Conservation (phyloP, 2,113 vertebrate genomes). For the Scophthalmus maximus region DNA sequence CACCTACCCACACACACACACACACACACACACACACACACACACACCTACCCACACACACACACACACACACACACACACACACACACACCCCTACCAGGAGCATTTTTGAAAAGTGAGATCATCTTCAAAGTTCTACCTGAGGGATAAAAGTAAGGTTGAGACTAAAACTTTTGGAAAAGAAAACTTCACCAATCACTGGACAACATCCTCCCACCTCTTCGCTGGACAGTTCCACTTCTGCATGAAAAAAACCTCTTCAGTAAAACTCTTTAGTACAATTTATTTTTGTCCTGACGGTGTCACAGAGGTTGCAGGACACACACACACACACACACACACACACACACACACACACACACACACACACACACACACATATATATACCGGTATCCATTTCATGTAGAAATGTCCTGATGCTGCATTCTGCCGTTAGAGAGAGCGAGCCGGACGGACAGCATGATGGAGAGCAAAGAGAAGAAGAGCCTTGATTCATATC, state of each 20-base stretch:
- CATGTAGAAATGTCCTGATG: conserved; percentile 53
- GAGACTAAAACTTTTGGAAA: too few relatives aligned
- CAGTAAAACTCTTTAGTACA: too few relatives aligned
- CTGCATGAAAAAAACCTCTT: too few relatives aligned
- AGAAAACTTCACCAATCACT: too few relatives aligned
- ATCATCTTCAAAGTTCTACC: too few relatives aligned
- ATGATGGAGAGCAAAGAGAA: conserved; percentile 24
- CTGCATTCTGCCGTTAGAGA: conserved; percentile 35
- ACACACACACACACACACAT: conserved; percentile 12
- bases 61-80: conserved; percentile 6
- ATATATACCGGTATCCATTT: conserved; percentile 16
- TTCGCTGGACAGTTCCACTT: too few relatives aligned
- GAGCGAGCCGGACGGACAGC: conserved; percentile 33
- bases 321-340: not conserved
- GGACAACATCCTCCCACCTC: too few relatives aligned
- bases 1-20: not conserved
- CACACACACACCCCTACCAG: conserved; percentile 11
- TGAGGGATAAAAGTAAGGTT: too few relatives aligned
- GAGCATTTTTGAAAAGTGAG: too few relatives aligned
- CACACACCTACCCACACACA: conserved; percentile 1
- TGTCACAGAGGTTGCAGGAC: too few relatives aligned
- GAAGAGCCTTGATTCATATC: conserved; percentile 34
- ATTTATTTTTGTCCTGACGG: too few relatives aligned
- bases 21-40: conserved; percentile 9
- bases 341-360: not conserved